Evolutionary conservation across 2,888 invertebrate genomes (phyloP).

Genomic region (Yponomeuta evonymella): DNA sequence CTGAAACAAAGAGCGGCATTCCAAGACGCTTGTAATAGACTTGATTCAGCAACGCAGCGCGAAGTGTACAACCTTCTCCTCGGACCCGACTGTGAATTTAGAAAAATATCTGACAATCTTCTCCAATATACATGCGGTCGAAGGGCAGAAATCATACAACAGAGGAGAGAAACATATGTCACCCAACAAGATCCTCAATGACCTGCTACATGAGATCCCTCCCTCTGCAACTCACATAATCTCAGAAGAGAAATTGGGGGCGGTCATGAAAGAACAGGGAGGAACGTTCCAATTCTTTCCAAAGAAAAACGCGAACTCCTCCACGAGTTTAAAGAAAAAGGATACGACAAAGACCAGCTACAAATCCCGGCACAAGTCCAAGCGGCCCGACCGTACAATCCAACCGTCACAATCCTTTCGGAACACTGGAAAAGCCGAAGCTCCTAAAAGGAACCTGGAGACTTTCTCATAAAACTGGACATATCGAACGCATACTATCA

Average conservation of each 20-base stretch:
- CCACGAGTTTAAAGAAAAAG: too few relatives aligned
- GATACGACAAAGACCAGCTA: too few relatives aligned
- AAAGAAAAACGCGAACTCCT: neutral
- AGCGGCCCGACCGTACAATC: too few relatives aligned
- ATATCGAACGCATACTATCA: too few relatives aligned
- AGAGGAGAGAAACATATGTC: conserved; percentile 14
- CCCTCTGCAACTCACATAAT: conserved; percentile 18
- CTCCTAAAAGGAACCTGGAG: too few relatives aligned
- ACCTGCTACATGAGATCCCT: conserved; percentile 17
- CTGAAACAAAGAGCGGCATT: conserved; percentile 4
- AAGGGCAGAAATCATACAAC: conserved; percentile 17
- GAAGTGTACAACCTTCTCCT: neutral
- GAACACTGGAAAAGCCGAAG: too few relatives aligned
- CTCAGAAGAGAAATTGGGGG: conserved; percentile 7
- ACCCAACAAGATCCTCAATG: conserved; percentile 13
- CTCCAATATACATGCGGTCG: conserved; percentile 17
- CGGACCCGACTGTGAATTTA: neutral
- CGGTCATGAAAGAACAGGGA: conserved; percentile 11
- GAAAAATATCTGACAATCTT: neutral
- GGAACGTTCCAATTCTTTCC: conserved; percentile 16
- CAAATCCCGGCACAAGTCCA: too few relatives aligned
- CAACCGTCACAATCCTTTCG: too few relatives aligned
- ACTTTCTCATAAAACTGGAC: too few relatives aligned
- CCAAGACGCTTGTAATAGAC: neutral
- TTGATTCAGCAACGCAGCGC: too few relatives aligned